Percentiles rank a stretch among this genome's conserved stretches.
Evolutionary conservation across 92 coral and sea anemone species (phyloP).

Genomic region (Epizoanthus rinbou): DNA sequence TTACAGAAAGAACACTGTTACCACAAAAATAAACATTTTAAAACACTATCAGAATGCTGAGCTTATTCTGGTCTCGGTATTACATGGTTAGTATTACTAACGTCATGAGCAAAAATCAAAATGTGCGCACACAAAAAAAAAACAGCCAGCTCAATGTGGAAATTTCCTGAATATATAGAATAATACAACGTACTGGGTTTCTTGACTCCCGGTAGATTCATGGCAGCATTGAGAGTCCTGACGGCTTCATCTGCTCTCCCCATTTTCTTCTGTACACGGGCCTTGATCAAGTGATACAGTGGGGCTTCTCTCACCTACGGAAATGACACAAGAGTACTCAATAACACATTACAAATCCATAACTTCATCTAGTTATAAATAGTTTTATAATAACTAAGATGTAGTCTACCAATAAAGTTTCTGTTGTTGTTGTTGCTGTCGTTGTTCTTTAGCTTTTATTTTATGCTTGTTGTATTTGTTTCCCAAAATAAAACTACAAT

Average conservation of each 20-base stretch:
- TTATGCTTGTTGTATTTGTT: too few relatives aligned
- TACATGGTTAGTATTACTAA: not conserved
- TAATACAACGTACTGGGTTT: conserved; percentile 73
- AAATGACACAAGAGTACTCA: not conserved
- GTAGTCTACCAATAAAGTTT: not conserved
- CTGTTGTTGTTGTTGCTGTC: too few relatives aligned
- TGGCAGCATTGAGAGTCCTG: conserved; percentile 87
- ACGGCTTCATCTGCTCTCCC: conserved; percentile 93
- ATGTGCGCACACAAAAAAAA: not conserved
- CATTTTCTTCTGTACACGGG: conserved; percentile 89
- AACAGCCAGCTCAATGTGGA: not conserved
- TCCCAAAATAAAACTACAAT: too few relatives aligned
- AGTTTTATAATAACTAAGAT: not conserved
- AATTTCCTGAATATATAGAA: not conserved
- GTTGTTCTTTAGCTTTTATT: too few relatives aligned
- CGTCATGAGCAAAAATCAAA: not conserved
- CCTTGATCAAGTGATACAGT: conserved; percentile 93
- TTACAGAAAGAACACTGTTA: too few relatives aligned
- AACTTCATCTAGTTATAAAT: not conserved
- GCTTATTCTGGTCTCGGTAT: not conserved
- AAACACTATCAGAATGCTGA: too few relatives aligned
- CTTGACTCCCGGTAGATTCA: conserved; percentile 94
- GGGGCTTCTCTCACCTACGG: conserved; percentile 95
- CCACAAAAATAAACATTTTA: not conserved
- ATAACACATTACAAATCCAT: not conserved